Evolutionary conservation across 2,113 vertebrate genomes (phyloP), one percentile per base, ranked within the genome.

Genomic region (Clupea harengus): DNA sequence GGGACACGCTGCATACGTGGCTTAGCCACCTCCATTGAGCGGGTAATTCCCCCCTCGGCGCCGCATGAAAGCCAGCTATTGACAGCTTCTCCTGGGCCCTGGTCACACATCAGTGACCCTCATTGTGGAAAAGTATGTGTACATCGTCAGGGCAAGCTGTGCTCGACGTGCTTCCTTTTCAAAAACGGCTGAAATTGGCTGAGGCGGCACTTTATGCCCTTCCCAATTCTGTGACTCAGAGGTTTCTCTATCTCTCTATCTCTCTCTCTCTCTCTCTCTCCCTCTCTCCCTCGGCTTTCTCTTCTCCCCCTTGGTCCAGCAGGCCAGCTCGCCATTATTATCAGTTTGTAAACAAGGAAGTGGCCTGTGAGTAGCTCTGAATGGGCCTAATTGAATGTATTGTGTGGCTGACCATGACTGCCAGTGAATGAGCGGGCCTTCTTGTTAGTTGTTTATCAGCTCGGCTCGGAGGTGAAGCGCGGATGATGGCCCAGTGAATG

Each of bases 21-120:
- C 92, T 94, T 92, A 94, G 91, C 91, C 89, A 87, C 87, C 87
- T 82, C 91, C 91, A 94, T 95, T 94, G 92, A 95, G 60, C 75
- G 83, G 82, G 90, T 95, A 95, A 95, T 94, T 92, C 95, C 94
- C 90, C 85, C 90, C 80, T 84, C 87, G 47, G 57, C 6, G 64
- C 64, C 78, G 89, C 90, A 94, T 95, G 94, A 91, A 95, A 93
- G 91, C 91, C 83, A 45, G 87, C 91, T 91, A 94, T 94, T 94
- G 93, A 95, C 89, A 89, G 89, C 49, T 88, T 90, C 93, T 93
- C 92, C 92, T 92, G 91, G 92, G 91, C 86, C 86, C 67, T 80
- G 87, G 90, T 90, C 90, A 91, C 90, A 92, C 90, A 92, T 91
- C 91, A 92, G 88, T 91, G 89, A 90, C 88, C 87, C 90, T 92